A percentile compares a stretch with the other conserved stretches of the same genome.
Evolutionary conservation across 2,888 invertebrate genomes (phyloP).

Genomic region (Dicranocentrus wangi): DNA sequence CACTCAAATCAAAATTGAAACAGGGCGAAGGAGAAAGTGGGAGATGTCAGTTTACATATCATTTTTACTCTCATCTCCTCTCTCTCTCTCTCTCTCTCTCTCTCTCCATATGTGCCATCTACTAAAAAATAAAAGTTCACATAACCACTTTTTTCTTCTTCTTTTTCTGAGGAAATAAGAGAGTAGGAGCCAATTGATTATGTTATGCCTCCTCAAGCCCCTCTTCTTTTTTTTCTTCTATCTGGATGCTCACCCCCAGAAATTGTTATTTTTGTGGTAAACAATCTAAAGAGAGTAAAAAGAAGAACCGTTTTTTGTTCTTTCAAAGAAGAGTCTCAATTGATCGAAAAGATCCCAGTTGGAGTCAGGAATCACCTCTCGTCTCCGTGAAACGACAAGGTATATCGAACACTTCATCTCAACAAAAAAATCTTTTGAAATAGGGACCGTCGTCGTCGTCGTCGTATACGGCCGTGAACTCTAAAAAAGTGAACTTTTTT

Average conservation of each 20-base stretch:
- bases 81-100: neutral
- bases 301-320: too few species aligned
- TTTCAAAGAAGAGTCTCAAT: neutral
- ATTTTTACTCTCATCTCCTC: neutral
- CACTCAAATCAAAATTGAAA: conserved; percentile 27
- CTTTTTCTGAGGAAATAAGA: too few species aligned
- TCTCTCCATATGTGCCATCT: neutral
- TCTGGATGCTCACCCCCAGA: too few species aligned
- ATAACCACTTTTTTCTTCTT: too few species aligned
- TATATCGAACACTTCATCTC: neutral
- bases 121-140: too few species aligned
- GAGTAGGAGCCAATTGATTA: conserved; percentile 20
- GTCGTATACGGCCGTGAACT: too few species aligned
- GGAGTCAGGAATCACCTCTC: neutral
- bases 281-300: neutral
- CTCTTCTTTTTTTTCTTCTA: neutral
- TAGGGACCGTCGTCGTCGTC: too few species aligned
- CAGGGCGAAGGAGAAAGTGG: conserved; percentile 7
- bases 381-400: neutral
- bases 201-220: neutral
- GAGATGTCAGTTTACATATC: conserved; percentile 19
- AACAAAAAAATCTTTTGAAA: too few species aligned
- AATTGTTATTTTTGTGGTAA: conserved; percentile 14
- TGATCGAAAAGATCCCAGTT: conserved; percentile 8
- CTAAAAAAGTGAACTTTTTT: too few species aligned